phyloP scores from a whole-genome alignment of 2,888 invertebrate genomes.

The Drosophila tripunctata region DNA sequence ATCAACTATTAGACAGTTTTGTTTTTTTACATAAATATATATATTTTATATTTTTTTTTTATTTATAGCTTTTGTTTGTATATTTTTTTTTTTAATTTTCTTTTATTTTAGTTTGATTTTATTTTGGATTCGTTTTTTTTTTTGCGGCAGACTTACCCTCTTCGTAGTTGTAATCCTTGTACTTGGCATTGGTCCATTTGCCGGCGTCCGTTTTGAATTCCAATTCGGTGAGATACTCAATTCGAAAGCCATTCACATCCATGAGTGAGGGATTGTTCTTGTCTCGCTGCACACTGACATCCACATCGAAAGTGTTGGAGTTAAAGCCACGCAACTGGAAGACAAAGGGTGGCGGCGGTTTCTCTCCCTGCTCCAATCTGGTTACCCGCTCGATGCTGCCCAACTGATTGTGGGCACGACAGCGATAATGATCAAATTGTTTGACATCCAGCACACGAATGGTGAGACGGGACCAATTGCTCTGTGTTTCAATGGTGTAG shows the following conservation, averaged over 20 bases:
- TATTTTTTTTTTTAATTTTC: too few relatives aligned
- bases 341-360: conserved; percentile 85
- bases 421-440: conserved; percentile 85
- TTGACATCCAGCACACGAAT: conserved; percentile 77
- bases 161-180: conserved; percentile 82
- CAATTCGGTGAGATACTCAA: conserved; percentile 82
- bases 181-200: conserved; percentile 83
- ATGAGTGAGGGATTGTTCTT: conserved; percentile 68
- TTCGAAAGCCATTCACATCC: conserved; percentile 84
- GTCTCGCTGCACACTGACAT: conserved; percentile 79
- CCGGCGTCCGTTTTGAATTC: conserved; percentile 82
- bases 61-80: too few relatives aligned
- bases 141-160: conserved; percentile 83
- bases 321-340: conserved; percentile 83
- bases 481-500: conserved; percentile 78
- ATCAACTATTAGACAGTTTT: not conserved
- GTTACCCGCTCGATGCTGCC: conserved; percentile 85
- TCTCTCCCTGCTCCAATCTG: conserved; percentile 85
- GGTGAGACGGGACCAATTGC: conserved; percentile 81
- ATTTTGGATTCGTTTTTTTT: too few relatives aligned
- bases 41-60: too few relatives aligned
- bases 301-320: conserved; percentile 84
- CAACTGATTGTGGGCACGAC: conserved; percentile 85
- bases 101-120: too few relatives aligned
- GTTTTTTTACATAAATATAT: too few relatives aligned